Conservation (phyloP, 2,888 invertebrate species). For the Drosophila sordidula region DNA sequence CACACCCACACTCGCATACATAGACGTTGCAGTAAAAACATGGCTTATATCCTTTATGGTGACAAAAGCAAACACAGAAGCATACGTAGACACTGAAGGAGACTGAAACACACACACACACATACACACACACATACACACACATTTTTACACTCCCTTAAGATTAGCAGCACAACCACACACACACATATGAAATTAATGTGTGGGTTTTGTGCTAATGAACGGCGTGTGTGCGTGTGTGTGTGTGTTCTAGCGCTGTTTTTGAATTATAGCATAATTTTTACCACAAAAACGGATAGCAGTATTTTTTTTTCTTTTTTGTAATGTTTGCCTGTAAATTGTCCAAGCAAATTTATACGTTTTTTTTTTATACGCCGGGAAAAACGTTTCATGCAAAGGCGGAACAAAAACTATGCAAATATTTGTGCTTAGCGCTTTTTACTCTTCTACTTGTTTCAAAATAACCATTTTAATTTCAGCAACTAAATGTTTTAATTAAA, state of each 20-base stretch:
- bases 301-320: constrained; percentile 31
- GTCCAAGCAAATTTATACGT: constrained; percentile 45
- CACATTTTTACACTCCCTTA: constrained; percentile 52
- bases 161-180: constrained; percentile 49
- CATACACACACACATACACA: constrained; percentile 21
- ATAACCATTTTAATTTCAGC: constrained; percentile 7
- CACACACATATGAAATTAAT: constrained; percentile 58
- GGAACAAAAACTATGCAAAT: constrained; percentile 60
- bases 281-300: constrained; percentile 62
- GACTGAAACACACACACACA: constrained; percentile 27
- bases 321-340: constrained; percentile 60
- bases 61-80: constrained; percentile 55
- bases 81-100: constrained; percentile 25
- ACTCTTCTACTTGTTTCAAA: constrained; percentile 7
- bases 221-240: constrained; percentile 52
- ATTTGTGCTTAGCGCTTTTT: constrained; percentile 28
- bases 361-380: constrained; percentile 31
- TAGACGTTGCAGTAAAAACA: constrained; percentile 50
- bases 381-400: constrained; percentile 26
- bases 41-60: constrained; percentile 63
- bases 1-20: constrained; percentile 10
- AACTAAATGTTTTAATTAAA: constrained; percentile 47
- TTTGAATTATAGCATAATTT: constrained; percentile 79
- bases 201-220: constrained; percentile 77
- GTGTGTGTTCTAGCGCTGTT: constrained; percentile 51